These are phyloP conservation scores for Amitus sp. DNA, from an alignment of 2,888 invertebrate genomes.

Conservation along the genomic window DNA sequence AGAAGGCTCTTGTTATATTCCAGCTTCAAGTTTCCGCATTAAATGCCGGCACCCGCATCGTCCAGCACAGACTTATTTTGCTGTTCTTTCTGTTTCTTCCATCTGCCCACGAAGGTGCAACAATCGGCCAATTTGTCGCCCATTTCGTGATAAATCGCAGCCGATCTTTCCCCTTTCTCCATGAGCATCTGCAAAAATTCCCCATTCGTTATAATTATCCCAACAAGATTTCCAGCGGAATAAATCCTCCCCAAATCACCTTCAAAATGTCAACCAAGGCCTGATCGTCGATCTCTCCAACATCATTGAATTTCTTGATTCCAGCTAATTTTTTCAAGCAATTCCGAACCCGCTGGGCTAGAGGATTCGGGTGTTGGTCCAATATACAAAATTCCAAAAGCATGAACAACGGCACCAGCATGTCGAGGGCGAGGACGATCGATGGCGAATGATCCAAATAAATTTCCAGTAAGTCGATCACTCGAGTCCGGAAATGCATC, in stretches of 20 bases:
- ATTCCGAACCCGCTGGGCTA: conserved; percentile 72
- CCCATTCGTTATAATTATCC: no score
- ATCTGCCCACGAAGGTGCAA: conserved; percentile 73
- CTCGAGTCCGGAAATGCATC: conserved; percentile 79
- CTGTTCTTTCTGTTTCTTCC: conserved; percentile 67
- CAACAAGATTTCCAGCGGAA: no score
- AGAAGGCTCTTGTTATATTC: conserved; percentile 74
- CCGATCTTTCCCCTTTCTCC: conserved; percentile 73
- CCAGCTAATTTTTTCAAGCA: conserved; percentile 72
- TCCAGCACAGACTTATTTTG: no score
- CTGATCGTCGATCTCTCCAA: conserved; percentile 69
- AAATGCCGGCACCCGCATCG: conserved; percentile 67
- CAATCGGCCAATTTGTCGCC: conserved; percentile 74
- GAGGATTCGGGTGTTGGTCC: conserved; percentile 75
- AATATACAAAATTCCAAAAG: conserved; percentile 77
- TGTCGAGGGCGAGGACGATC: conserved; percentile 75
- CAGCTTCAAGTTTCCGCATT: conserved; percentile 68
- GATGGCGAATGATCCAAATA: conserved; percentile 77
- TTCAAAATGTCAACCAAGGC: conserved; percentile 68
- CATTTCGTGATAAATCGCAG: conserved; percentile 74
- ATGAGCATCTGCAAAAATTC: conserved; percentile 66
- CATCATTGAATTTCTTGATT: conserved; percentile 71
- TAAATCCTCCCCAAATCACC: no score
- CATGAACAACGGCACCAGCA: conserved; percentile 75
- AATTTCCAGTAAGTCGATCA: conserved; percentile 79